A percentile compares a stretch with the other conserved stretches of the same genome.
Conservation (phyloP, 2,113 vertebrate genomes). For the Cyrtonyx montezumae region DNA sequence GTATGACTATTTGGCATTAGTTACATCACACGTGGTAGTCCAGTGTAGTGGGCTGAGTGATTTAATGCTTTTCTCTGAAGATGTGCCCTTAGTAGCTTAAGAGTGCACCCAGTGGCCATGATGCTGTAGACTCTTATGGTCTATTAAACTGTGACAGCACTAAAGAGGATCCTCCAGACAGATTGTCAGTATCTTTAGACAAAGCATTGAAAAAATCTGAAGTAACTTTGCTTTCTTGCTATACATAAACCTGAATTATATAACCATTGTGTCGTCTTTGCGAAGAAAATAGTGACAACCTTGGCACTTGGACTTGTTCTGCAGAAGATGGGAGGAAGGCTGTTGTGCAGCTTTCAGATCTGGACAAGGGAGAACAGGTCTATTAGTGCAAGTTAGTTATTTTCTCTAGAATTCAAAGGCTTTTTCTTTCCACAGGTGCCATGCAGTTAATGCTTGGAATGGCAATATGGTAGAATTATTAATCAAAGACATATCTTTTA, state of each 20-base stretch:
- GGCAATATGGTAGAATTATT: conserved; percentile 83
- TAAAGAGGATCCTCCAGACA: neutral
- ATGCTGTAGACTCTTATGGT: neutral
- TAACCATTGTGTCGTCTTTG: conserved; percentile 7
- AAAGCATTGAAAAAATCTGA: neutral
- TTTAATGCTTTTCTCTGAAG: neutral
- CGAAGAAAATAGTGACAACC: conserved; percentile 20
- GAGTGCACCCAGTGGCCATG: neutral
- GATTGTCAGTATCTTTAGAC: conserved; percentile 25
- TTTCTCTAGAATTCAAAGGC: conserved; percentile 67
- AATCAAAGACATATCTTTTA: conserved; percentile 83
- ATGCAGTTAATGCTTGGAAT: conserved; percentile 75
- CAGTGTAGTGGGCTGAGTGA: neutral
- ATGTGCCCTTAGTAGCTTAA: neutral
- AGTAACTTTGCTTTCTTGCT: conserved; percentile 50
- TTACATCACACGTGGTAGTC: neutral
- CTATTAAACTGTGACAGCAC: neutral
- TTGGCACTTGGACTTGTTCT: conserved; percentile 12
- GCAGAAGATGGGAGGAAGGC: neutral
- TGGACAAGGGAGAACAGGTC: neutral
- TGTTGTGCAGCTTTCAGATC: neutral
- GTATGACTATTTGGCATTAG: neutral
- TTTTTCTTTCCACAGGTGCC: conserved; percentile 66
- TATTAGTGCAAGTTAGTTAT: conserved; percentile 31
- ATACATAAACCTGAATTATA: conserved; percentile 39